Percentiles rank a stretch among this genome's conserved stretches.
These are phyloP conservation scores for Chromoteleia sp. DNA, from an alignment of 2,888 invertebrate genomes.

Conservation along the genomic window DNA sequence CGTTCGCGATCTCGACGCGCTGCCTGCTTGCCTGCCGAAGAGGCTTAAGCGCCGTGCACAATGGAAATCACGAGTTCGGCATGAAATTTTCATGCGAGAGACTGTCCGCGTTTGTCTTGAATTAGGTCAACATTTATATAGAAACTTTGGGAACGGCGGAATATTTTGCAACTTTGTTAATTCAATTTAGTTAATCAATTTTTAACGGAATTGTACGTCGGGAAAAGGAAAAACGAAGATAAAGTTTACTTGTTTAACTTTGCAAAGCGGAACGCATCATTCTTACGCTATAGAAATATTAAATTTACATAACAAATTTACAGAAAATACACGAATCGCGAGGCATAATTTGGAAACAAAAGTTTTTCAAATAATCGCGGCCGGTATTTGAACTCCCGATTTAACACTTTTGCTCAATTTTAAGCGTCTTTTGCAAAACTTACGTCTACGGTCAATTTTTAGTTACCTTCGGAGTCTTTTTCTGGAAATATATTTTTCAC, in stretches of 20 bases:
- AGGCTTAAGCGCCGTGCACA: conserved; percentile 47
- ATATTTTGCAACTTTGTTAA: conserved; percentile 41
- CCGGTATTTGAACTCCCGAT: too few relatives aligned
- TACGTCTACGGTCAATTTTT: too few relatives aligned
- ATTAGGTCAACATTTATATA: conserved; percentile 55
- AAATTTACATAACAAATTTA: too few relatives aligned
- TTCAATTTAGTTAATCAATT: conserved; percentile 30
- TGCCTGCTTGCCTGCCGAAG: conserved; percentile 38
- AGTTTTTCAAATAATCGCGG: too few relatives aligned
- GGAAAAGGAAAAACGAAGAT: neutral
- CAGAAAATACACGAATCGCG: too few relatives aligned
- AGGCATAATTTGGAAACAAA: too few relatives aligned
- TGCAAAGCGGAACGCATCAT: too few relatives aligned
- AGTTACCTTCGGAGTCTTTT: too few relatives aligned
- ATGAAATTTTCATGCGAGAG: conserved; percentile 42
- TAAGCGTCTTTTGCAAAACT: too few relatives aligned
- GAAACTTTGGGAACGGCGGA: conserved; percentile 26
- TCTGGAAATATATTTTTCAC: too few relatives aligned
- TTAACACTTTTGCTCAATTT: too few relatives aligned
- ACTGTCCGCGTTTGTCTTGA: conserved; percentile 31
- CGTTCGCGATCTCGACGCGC: conserved; percentile 24
- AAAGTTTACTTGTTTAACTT: neutral
- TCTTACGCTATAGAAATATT: too few relatives aligned
- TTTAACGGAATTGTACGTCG: conserved; percentile 10
- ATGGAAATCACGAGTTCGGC: conserved; percentile 24